Percentiles rank a stretch among this genome's conserved stretches.
These are phyloP conservation scores for Abramis brama DNA, from an alignment of 2,113 vertebrate genomes.

Conservation along the genomic window DNA sequence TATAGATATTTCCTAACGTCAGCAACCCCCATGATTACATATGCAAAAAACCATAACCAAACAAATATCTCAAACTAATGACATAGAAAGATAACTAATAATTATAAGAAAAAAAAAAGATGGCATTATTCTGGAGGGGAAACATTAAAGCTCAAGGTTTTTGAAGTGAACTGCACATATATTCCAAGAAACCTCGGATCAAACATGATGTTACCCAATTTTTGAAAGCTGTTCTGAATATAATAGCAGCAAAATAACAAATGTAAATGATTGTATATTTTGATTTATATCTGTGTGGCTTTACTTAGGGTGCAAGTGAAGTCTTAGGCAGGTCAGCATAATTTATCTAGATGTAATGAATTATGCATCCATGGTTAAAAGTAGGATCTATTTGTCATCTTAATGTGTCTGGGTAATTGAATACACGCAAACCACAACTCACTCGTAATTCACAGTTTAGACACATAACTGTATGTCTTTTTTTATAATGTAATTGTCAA, in stretches of 20 bases:
- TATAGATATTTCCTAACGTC: no score
- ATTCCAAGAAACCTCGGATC: neutral
- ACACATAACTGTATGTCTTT: neutral
- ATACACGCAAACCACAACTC: constrained; percentile 5
- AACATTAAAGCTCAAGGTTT: neutral
- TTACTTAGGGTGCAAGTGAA: neutral
- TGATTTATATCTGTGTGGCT: neutral
- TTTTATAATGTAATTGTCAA: neutral
- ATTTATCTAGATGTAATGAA: constrained; percentile 32
- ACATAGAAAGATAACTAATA: no score
- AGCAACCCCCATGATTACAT: no score
- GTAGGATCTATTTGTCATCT: constrained; percentile 6
- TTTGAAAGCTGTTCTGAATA: neutral
- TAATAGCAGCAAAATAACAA: neutral
- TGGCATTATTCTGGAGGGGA: neutral
- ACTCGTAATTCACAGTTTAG: neutral
- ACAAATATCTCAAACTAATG: no score
- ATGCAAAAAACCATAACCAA: no score
- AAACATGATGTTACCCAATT: neutral
- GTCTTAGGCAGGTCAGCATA: constrained; percentile 4
- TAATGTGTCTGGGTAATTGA: constrained; percentile 2
- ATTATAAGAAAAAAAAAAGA: neutral
- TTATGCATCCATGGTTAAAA: constrained; percentile 1
- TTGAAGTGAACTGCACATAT: neutral
- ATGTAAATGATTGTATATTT: neutral